Base-by-base conservation (phyloP, 2,797 vertebrate genomes). In the Brotula barbata region DNA sequence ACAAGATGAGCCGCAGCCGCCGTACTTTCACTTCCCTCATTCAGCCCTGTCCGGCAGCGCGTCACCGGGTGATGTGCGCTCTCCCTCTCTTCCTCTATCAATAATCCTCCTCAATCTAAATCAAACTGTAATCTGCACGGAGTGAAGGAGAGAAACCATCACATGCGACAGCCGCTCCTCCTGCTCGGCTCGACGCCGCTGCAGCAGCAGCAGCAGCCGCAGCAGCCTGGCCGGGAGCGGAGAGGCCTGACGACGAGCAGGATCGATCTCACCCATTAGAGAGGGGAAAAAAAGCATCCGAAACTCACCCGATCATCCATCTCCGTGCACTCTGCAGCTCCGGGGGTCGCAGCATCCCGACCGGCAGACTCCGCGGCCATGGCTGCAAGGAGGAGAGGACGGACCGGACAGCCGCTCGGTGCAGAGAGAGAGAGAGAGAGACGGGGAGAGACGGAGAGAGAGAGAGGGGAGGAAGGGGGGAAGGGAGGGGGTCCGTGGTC, bases 221-320 rank as follows among this genome's bases (percentile, higher is more conserved):
- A 51, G 72, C 63, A 21, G 22, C 37, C 37, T 4, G 7, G 4
- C 2, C 2, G 16, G 15, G n/a, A 10, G 22, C 7, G 44, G 13
- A 13, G 8, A 51, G 74, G 71, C 73, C 69, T 42, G 45, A 15
- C 5, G 25, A 28, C 25, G 25, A 4, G 25, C 25, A 28, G 4
- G 4, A 28, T 28, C 25, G 8, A 4, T 8, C 4, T 28, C 25
- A 28, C 25, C 25, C 25, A 28, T 28, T 28, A 28, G 4, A 4
- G 25, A 28, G 25, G 5, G 8, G 6, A 34, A 41, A 54, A 2
- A 6, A 1, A 54, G 37, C 36, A 25, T 5, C 6, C 36, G 1
- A 12, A 55, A 55, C 77, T 89, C 77, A 91, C 88, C 83, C 63
- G 50, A 22, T 89, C 79, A 15, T 87, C 70, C 88, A 90, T 88